A percentile compares a stretch with the other conserved stretches of the same genome.
Conservation (phyloP, 2,113 vertebrate genomes). For the Dendropsophus ebraccatus region DNA sequence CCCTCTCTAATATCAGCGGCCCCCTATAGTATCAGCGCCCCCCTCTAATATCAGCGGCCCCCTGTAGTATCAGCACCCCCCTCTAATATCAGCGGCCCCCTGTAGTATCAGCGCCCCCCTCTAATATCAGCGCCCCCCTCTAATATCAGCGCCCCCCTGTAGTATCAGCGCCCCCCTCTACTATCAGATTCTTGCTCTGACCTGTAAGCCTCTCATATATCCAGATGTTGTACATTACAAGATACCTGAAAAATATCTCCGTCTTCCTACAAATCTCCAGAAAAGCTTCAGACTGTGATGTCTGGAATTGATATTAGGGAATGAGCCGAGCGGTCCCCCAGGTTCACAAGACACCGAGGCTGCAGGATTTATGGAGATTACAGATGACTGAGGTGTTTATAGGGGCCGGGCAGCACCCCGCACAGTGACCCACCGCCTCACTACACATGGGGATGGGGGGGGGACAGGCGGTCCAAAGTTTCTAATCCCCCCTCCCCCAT, state of each 20-base stretch:
- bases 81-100: too few relatives aligned
- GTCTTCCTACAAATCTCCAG: neutral
- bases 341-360: slow-evolving; percentile 29
- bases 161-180: neutral
- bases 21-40: too few relatives aligned
- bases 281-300: neutral
- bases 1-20: too few relatives aligned
- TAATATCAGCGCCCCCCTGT: too few relatives aligned
- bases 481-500: too few relatives aligned
- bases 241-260: slow-evolving; percentile 5
- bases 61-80: too few relatives aligned
- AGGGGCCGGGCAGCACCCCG: neutral
- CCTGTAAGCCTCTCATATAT: neutral
- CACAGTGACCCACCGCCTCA: too few relatives aligned
- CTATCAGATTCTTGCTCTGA: neutral
- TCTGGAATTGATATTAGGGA: neutral
- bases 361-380: neutral
- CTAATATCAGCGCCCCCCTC: too few relatives aligned
- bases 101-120: too few relatives aligned
- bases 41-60: too few relatives aligned
- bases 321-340: slow-evolving; percentile 23
- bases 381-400: neutral
- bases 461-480: too few relatives aligned
- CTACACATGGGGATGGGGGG: too few relatives aligned
- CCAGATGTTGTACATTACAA: slow-evolving; percentile 23